Base-by-base conservation (phyloP, 2,888 invertebrate genomes). In the Digitonthophagus gazella region DNA sequence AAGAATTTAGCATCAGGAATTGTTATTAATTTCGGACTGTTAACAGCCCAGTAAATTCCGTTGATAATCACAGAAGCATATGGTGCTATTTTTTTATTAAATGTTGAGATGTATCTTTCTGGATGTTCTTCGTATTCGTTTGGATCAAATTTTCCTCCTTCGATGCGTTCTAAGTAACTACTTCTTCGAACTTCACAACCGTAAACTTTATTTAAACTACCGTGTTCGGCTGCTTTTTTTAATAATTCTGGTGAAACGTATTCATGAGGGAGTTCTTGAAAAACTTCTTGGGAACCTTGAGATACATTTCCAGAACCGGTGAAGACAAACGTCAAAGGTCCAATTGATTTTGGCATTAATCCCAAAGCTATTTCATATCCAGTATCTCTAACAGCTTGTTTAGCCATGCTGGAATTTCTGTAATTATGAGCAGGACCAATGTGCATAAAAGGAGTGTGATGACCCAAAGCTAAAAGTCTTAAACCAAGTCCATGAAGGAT, bases 361-460 rank as follows among this genome's bases (percentile, higher is more conserved):
- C 91, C 78, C 66, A 99, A 84, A 0, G 98, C 91, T 64, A 99
- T 96, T 84, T 99, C 98, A 82, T 99, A 99, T 0, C 99, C 99
- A n/a, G 97, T 96, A 81, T 99, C 99, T 15, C 99, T 87, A 57
- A 99, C 93, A 0, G 98, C 96, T 82, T 99, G 98, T 19, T 95
- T 88, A 0, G 98, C 98, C 96, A 98, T 97, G 76, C 96, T 96
- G 0, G 96, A 97, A 82, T 95, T 97, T 44, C 98, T 88, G 83
- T 99, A 99, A 83, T 99, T 99, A 80, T 99, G 99, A 0, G 99
- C 97, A 2, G 97, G 96, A 0, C 97, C 98, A 73, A 99, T 95
- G 80, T 99, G 97, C 98, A 99, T 97, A 79, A 99, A 99, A 0
- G 99, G 99, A 0, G 99, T 99, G 80, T 99, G 99, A 82, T 99